Percentiles rank a stretch among this genome's conserved stretches.
These are phyloP conservation scores for Hydrolagus colliei DNA, from an alignment of 2,797 vertebrate species.

Conservation along the genomic window DNA sequence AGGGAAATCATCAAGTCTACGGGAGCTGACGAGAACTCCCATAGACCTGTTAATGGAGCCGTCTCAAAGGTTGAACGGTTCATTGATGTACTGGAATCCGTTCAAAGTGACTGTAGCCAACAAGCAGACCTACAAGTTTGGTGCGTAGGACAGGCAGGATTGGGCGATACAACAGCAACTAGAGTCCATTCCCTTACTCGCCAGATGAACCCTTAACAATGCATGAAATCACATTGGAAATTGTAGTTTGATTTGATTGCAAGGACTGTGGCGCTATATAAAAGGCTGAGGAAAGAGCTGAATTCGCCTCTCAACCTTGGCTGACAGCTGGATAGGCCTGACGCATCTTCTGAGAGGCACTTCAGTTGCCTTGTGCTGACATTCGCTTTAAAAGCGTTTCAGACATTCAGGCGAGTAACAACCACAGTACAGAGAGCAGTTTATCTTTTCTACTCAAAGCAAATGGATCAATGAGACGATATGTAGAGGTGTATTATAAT, in stretches of 20 bases:
- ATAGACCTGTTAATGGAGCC: no score
- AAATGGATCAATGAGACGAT: constrained; percentile 8
- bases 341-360: background rate
- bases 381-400: background rate
- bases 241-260: background rate
- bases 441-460: background rate
- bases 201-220: background rate
- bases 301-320: background rate
- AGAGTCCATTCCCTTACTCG: background rate
- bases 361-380: background rate
- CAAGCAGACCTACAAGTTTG: background rate
- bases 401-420: background rate
- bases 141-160: background rate
- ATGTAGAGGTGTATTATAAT: background rate
- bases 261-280: background rate
- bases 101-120: no score
- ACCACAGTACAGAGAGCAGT: background rate
- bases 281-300: background rate
- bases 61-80: no score
- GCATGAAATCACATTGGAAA: background rate
- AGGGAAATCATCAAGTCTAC: no score
- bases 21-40: no score
- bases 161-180: background rate
- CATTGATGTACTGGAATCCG: no score
- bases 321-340: background rate